phyloP scores from a whole-genome alignment of 2,113 vertebrate species.

The Daphoenositta chrysoptera region DNA sequence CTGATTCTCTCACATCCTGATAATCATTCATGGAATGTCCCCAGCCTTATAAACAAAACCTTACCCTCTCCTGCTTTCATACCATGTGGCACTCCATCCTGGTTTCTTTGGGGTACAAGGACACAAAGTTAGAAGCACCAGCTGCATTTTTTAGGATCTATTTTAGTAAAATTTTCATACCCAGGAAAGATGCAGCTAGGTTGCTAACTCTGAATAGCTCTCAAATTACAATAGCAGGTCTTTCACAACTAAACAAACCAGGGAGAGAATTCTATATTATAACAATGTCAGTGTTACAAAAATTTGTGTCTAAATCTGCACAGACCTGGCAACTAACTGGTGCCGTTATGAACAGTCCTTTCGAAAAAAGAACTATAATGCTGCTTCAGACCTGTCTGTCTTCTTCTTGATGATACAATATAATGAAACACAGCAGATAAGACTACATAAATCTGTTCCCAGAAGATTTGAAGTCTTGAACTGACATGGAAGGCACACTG shows the following conservation, averaged over 20 bases:
- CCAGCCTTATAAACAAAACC: background rate
- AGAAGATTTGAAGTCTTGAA: background rate
- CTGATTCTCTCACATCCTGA: background rate
- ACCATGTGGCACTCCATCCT: background rate
- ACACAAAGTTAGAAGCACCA: background rate
- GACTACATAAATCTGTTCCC: background rate
- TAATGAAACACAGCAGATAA: background rate
- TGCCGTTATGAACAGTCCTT: background rate
- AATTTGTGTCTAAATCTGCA: background rate
- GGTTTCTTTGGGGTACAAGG: background rate
- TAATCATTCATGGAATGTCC: rapidly evolving
- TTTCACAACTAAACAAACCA: background rate
- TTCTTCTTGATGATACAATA: background rate
- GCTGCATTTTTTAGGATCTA: background rate
- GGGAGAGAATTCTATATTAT: background rate
- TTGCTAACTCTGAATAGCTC: background rate
- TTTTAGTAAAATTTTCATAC: background rate
- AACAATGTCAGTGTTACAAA: background rate
- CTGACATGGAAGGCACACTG: background rate
- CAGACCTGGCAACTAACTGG: background rate
- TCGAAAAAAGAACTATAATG: background rate
- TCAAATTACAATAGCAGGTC: background rate
- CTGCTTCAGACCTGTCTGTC: background rate
- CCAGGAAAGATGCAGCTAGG: background rate
- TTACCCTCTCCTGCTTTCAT: background rate